Percentiles rank a stretch among this genome's conserved stretches.
Conservation (phyloP, 2,888 invertebrate genomes). For the Drosophila cyrtoloma region DNA sequence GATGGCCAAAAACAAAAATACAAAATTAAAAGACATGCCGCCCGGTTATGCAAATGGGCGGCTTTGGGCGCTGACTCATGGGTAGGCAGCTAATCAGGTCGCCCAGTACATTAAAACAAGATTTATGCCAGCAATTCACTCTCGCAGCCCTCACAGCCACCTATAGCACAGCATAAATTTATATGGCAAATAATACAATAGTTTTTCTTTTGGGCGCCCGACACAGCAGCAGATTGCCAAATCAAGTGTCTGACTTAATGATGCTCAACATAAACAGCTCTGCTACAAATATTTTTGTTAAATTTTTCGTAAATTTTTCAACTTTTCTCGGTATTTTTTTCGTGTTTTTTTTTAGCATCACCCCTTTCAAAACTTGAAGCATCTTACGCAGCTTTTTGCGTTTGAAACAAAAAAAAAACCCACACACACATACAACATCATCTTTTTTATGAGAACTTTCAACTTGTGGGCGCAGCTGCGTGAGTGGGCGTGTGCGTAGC, state of each 20-base stretch:
- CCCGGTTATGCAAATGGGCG: conserved; percentile 66
- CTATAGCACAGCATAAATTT: conserved; percentile 52
- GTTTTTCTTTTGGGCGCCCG: conserved; percentile 47
- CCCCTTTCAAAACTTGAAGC: conserved; percentile 24
- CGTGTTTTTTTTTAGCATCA: conserved; percentile 42
- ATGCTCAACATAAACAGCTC: conserved; percentile 77
- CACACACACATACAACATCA: conserved; percentile 16
- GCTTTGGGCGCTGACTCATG: conserved; percentile 55
- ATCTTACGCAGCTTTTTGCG: conserved; percentile 42
- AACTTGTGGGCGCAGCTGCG: conserved; percentile 62
- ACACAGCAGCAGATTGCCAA: conserved; percentile 67
- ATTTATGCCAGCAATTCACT: conserved; percentile 61
- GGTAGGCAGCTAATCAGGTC: conserved; percentile 62
- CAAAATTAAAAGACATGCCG: not conserved
- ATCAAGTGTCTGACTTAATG: conserved; percentile 80
- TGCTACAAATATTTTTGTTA: conserved; percentile 41
- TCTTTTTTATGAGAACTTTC: conserved; percentile 78
- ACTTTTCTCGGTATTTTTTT: conserved; percentile 8
- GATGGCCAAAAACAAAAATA: not conserved
- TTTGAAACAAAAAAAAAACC: conserved; percentile 4
- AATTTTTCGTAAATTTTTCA: conserved; percentile 30
- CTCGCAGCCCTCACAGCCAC: conserved; percentile 24
- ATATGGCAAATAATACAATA: conserved; percentile 78
- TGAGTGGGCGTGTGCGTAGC: conserved; percentile 46
- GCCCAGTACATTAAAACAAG: conserved; percentile 73